These are phyloP conservation scores for Aphaenogaster ashmeadi DNA, from an alignment of 1,140 invertebrate species.

Conservation along the genomic window DNA sequence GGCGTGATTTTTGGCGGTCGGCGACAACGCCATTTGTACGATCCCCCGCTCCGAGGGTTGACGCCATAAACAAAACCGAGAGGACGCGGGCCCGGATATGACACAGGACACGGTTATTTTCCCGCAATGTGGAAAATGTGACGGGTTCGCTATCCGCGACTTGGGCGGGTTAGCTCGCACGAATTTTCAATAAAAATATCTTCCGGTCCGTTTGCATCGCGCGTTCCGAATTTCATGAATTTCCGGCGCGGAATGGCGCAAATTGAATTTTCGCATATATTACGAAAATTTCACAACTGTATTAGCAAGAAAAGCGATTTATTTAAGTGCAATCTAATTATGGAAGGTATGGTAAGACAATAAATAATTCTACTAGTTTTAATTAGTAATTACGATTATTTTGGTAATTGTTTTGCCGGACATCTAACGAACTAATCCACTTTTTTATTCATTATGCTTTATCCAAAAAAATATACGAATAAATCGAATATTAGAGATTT, in stretches of 20 bases:
- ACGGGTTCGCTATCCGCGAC: constrained; percentile 5
- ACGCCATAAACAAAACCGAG: constrained; percentile 30
- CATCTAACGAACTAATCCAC: background rate
- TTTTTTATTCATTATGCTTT: background rate
- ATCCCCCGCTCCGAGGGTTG: constrained; percentile 7
- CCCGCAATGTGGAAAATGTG: constrained; percentile 61
- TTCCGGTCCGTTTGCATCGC: constrained; percentile 26
- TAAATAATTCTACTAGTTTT: background rate
- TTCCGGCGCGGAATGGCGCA: background rate
- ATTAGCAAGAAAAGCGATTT: background rate
- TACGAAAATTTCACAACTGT: background rate
- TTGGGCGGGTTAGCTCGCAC: background rate
- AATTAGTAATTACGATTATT: background rate
- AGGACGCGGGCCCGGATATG: constrained; percentile 32
- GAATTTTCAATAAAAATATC: constrained; percentile 58
- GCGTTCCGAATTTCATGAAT: constrained; percentile 31
- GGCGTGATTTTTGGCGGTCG: constrained; percentile 49
- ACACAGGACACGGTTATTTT: constrained; percentile 58
- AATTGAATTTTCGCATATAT: constrained; percentile 22
- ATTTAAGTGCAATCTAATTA: background rate
- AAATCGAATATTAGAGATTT: background rate
- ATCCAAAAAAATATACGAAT: background rate
- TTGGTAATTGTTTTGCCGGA: background rate
- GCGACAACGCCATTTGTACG: constrained; percentile 42
- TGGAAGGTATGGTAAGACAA: background rate